These are phyloP conservation scores for Protodeltote pygarga DNA, from an alignment of 2,888 invertebrate species.

Conservation along the genomic window DNA sequence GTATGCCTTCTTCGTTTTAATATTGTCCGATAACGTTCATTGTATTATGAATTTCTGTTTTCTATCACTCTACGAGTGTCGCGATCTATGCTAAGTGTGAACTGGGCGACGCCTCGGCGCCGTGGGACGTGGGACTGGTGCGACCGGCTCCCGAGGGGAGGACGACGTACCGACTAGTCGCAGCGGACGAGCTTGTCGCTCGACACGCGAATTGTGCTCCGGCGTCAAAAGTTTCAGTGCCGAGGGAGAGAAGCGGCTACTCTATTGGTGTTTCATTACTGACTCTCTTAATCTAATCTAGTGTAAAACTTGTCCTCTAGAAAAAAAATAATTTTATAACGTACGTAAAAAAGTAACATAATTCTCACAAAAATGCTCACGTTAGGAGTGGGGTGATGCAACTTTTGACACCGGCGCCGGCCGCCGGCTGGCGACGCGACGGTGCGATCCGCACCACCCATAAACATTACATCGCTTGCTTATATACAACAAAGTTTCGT, in stretches of 20 bases:
- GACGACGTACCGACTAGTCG: slow-evolving; percentile 48
- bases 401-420: slow-evolving; percentile 68
- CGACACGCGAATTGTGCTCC: slow-evolving; percentile 67
- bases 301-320: slow-evolving; percentile 85
- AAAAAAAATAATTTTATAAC: slow-evolving; percentile 80
- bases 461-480: slow-evolving; percentile 77
- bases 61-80: slow-evolving; percentile 85
- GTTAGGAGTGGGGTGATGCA: slow-evolving; percentile 81
- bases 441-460: slow-evolving; percentile 54
- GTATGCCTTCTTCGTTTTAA: slow-evolving; percentile 83
- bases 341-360: slow-evolving; percentile 84
- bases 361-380: slow-evolving; percentile 86
- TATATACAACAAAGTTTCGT: slow-evolving; percentile 82
- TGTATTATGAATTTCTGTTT: slow-evolving; percentile 78
- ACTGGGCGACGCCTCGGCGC: slow-evolving; percentile 44
- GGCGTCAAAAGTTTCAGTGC: slow-evolving; percentile 81
- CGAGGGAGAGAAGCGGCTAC: slow-evolving; percentile 86
- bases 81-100: slow-evolving; percentile 82
- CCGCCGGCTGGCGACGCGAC: slow-evolving; percentile 30
- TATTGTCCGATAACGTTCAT: slow-evolving; percentile 85
- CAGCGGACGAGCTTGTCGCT: slow-evolving; percentile 30
- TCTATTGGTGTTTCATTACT: slow-evolving; percentile 87
- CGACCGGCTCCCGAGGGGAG: slow-evolving; percentile 53
- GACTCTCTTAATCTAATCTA: slow-evolving; percentile 86
- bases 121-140: slow-evolving; percentile 45